Conservation (phyloP, 2,113 vertebrate genomes). For the Scophthalmus maximus region DNA sequence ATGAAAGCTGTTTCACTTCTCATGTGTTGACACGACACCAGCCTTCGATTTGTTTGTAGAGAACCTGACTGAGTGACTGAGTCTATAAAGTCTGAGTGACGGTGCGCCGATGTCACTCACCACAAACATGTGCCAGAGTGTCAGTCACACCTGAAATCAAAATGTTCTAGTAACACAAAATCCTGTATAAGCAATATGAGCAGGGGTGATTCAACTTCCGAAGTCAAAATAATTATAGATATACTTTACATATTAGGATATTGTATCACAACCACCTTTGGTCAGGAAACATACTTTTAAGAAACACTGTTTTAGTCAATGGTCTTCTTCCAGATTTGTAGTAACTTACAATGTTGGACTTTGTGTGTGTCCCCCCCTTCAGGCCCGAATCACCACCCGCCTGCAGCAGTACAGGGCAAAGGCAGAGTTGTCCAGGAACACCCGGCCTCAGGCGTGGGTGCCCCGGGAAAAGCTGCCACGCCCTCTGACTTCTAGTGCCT, state of each 20-base stretch:
- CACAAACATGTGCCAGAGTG: background rate
- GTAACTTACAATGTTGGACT: no score
- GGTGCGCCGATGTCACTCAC: background rate
- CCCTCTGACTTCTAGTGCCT: constrained; percentile 95
- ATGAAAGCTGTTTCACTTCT: background rate
- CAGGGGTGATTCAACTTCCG: no score
- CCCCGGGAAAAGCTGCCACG: constrained; percentile 95
- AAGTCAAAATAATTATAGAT: no score
- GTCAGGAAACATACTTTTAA: no score
- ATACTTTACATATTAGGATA: no score
- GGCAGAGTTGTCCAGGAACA: constrained; percentile 94
- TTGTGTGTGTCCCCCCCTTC: background rate
- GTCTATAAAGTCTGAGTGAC: background rate
- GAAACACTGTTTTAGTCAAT: no score
- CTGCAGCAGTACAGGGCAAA: constrained; percentile 96
- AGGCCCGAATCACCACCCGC: constrained; percentile 95
- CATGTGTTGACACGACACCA: background rate
- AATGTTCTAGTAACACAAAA: background rate
- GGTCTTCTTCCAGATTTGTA: no score
- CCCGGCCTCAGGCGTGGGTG: constrained; percentile 96
- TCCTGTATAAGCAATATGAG: no score
- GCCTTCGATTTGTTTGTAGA: background rate
- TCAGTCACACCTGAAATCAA: no score
- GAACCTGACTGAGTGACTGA: background rate
- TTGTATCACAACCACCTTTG: no score